Evolutionary conservation across 2,113 vertebrate genomes (phyloP).

Genomic region (Myocastor coypus): DNA sequence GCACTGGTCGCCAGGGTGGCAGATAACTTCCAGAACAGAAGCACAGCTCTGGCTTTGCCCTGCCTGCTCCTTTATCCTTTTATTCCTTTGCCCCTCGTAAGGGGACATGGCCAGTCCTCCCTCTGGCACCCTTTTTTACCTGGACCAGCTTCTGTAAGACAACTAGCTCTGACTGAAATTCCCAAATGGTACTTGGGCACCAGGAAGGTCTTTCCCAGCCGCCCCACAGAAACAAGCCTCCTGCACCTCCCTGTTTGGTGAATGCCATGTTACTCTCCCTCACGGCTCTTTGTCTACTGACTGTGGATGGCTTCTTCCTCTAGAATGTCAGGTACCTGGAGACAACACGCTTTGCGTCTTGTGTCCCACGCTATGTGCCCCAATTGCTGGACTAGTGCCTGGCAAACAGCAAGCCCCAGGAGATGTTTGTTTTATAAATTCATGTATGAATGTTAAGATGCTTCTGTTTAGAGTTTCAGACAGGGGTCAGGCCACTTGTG

Average conservation of each 20-base stretch:
- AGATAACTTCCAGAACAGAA: background rate
- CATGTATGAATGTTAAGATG: background rate
- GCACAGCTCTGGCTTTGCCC: background rate
- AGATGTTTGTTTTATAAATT: background rate
- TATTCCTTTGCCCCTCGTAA: background rate
- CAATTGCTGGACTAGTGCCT: background rate
- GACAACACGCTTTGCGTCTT: background rate
- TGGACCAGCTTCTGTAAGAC: background rate
- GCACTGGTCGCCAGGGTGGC: background rate
- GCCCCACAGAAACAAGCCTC: background rate
- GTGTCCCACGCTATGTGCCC: background rate
- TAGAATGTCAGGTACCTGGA: background rate
- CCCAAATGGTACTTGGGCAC: background rate
- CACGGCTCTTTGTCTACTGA: background rate
- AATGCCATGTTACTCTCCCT: background rate
- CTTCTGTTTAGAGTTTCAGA: background rate
- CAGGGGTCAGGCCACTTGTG: background rate
- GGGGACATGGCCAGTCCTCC: background rate
- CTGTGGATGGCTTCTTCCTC: background rate
- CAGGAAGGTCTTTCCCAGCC: background rate
- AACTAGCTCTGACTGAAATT: background rate
- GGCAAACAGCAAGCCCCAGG: background rate
- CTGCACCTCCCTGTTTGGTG: background rate
- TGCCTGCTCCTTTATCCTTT: no score
- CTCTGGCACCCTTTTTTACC: background rate